Percentiles rank a stretch among this genome's conserved stretches.
Evolutionary conservation across 2,888 invertebrate species (phyloP).

Genomic region (Criorhina ranunculi): DNA sequence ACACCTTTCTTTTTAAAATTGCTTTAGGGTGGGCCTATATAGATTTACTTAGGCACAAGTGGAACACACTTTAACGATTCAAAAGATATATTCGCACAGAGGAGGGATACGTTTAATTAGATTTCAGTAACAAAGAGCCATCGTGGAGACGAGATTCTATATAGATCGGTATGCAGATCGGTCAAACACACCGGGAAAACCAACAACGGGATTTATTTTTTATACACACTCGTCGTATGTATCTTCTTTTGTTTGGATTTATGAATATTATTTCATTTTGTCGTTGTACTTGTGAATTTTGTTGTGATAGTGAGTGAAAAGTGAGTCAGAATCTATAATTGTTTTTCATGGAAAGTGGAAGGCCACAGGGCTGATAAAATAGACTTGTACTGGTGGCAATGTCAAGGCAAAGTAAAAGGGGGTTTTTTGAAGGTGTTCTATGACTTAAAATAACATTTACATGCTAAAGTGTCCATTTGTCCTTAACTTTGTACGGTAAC

Average conservation of each 20-base stretch:
- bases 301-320: background rate
- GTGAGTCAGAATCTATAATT: constrained; percentile 2
- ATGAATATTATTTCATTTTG: constrained; percentile 27
- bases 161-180: constrained; percentile 6
- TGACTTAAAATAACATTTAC: no score
- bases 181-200: constrained; percentile 26
- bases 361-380: constrained; percentile 11
- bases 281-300: constrained; percentile 32
- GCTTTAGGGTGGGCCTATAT: constrained; percentile 3
- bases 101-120: constrained; percentile 15
- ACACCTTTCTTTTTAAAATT: constrained; percentile 32
- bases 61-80: no score
- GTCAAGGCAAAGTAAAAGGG: no score
- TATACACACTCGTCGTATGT: no score
- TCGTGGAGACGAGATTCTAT: background rate
- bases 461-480: no score
- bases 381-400: background rate
- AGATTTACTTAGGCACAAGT: background rate
- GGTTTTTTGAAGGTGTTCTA: background rate
- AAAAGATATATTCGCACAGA: constrained; percentile 5
- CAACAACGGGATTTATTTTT: background rate
- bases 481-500: no score
- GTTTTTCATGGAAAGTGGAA: constrained; percentile 11
- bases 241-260: constrained; percentile 29
- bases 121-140: constrained; percentile 41